These are phyloP conservation scores for Dimorphilus gyrociliatus DNA, from an alignment of 2,888 invertebrate genomes.

Conservation along the genomic window DNA sequence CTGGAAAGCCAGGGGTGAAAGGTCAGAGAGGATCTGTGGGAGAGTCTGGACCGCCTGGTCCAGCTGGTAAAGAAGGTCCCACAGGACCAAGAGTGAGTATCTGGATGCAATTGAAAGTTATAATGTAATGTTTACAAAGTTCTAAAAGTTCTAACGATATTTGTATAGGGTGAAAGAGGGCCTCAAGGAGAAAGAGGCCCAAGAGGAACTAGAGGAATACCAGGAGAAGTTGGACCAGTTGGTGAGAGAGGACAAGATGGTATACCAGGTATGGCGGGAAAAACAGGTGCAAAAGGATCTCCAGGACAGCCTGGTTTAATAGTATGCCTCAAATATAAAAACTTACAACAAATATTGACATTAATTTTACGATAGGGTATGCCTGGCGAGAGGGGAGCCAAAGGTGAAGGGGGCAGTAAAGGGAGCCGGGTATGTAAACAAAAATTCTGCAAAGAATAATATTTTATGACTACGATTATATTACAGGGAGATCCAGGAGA, in stretches of 20 bases:
- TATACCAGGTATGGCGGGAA: slow-evolving; percentile 13
- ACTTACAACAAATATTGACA: too few species aligned
- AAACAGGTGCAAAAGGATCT: slow-evolving; percentile 9
- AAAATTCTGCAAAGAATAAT: too few species aligned
- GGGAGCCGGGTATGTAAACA: too few species aligned
- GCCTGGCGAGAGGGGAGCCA: too few species aligned
- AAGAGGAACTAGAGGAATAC: background rate
- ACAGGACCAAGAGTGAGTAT: slow-evolving; percentile 1
- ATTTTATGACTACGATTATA: too few species aligned
- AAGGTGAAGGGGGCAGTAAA: too few species aligned
- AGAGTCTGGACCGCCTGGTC: slow-evolving; percentile 7
- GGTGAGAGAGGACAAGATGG: slow-evolving; percentile 21
- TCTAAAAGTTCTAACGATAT: slow-evolving; percentile 3
- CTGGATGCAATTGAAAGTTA: too few species aligned
- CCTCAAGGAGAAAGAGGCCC: slow-evolving; percentile 1
- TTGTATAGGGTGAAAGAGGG: slow-evolving; percentile 3
- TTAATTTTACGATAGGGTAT: too few species aligned
- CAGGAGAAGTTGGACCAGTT: slow-evolving; percentile 1
- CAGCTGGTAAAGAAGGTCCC: slow-evolving; percentile 4
- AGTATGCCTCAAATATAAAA: slow-evolving; percentile 16
- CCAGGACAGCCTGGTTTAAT: slow-evolving; percentile 16
- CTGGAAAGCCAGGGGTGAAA: slow-evolving; percentile 6
- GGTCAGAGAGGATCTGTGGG: slow-evolving; percentile 6
- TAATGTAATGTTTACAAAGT: too few species aligned
- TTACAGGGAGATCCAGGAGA: too few species aligned